These are phyloP conservation scores for Bradypus variegatus DNA, from an alignment of 2,797 vertebrate genomes.

Conservation along the genomic window DNA sequence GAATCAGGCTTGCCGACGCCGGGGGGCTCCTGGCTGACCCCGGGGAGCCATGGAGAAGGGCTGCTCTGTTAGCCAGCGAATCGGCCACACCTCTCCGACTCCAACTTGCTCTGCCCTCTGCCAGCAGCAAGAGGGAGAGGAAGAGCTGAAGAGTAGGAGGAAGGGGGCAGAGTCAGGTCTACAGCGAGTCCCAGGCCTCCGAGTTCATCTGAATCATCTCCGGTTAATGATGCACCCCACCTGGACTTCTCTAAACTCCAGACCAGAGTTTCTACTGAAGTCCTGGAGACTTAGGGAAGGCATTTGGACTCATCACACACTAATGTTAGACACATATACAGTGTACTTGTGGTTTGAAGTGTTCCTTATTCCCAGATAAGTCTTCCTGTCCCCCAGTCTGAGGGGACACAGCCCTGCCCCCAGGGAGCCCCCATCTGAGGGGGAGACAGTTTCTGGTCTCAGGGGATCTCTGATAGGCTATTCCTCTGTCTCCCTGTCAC, in stretches of 20 bases:
- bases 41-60: neutral
- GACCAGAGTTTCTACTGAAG: neutral
- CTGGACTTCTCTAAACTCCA: neutral
- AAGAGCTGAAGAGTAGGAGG: neutral
- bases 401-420: neutral
- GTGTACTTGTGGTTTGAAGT: neutral
- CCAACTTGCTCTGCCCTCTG: neutral
- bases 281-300: neutral
- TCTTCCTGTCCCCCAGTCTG: neutral
- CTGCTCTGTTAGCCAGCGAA: neutral
- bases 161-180: neutral
- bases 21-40: no score
- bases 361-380: neutral
- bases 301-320: neutral
- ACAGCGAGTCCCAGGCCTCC: neutral
- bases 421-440: neutral
- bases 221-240: neutral
- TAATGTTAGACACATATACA: accelerated
- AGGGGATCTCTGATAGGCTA: neutral
- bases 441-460: neutral
- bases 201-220: neutral
- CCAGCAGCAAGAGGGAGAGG: neutral
- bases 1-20: neutral
- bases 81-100: neutral
- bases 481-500: neutral